Evolutionary conservation across 2,113 vertebrate genomes (phyloP), one percentile per base, ranked within the genome.

Genomic region (Heterotilapia buettikoferi): DNA sequence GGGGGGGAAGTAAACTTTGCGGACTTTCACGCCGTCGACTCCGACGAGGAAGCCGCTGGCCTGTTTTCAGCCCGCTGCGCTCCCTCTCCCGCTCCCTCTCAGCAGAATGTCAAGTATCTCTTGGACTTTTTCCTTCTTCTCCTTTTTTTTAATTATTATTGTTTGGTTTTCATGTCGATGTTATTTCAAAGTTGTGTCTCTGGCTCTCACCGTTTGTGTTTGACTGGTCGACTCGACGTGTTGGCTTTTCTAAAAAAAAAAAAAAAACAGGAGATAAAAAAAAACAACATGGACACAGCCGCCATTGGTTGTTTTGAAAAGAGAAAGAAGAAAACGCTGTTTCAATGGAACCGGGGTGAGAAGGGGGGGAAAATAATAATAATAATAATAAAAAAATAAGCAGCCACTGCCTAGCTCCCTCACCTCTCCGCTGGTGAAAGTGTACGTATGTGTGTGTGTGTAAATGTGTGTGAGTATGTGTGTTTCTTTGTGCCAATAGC

Each of bases 401-500:
- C 82, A 63, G 83, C 79, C 52, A 19, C 88, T 87, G 56, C 89
- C 82, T 26, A 86, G 80, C 90, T 90, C 86, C 88, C 88, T 88
- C 91, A 88, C 87, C 88, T 90, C 90, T 85, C 71, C 24, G 85
- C 90, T 88, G 88, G 89, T 87, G 57, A 86, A 88, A 57, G 85
- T 86, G 92, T 84, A 40, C 63, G 91, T 83, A 84, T 84, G 57
- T 61, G 59, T 71, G 90, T 57, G 54, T 80, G 40, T 84, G 84
- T 88, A 66, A 59, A 57, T 47, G 80, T 86, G 85, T 78, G 84
- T 85, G 83, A 29, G 83, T 68, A 82, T 82, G 85, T 71, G 86
- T 86, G 87, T 93, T 91, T 93, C 86, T 92, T 91, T 93, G 94
- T 96, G 95, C 95, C 94, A 95, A 93, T 92, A 95, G 92, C 92